Percentiles rank a stretch among this genome's conserved stretches.
phyloP scores from a whole-genome alignment of 1,140 invertebrate genomes.

The Cheumatopsyche charites region DNA sequence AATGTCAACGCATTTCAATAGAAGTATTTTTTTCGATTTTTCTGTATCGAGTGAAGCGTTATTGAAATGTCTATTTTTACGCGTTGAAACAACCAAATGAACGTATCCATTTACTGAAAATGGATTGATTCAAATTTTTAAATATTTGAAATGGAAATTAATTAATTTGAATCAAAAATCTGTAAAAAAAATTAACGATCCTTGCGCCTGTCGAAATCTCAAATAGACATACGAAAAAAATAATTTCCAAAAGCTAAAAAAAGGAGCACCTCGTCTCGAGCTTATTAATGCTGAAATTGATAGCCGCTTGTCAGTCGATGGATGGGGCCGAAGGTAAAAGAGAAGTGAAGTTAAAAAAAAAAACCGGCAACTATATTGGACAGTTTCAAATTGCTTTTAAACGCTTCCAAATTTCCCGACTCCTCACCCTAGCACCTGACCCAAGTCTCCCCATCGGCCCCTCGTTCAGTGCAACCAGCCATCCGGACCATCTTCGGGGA shows the following conservation, averaged over 20 bases:
- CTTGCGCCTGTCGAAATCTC: no score
- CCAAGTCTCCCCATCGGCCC: slow-evolving; percentile 1
- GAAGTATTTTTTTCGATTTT: slow-evolving; percentile 2
- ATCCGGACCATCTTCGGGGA: slow-evolving; percentile 4
- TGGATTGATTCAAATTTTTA: no score
- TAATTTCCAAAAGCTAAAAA: no score
- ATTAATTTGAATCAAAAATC: no score
- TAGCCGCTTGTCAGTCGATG: slow-evolving; percentile 3
- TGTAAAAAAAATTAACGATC: no score
- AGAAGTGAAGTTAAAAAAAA: no score
- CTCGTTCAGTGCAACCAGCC: not conserved
- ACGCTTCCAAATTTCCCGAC: slow-evolving; percentile 34
- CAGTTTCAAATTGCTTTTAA: slow-evolving; percentile 39
- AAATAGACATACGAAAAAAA: no score
- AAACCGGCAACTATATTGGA: slow-evolving; percentile 32
- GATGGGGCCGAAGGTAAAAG: slow-evolving; percentile 4
- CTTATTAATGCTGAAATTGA: slow-evolving; percentile 28
- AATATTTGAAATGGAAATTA: no score
- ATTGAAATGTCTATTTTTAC: no score
- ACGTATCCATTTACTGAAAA: no score
- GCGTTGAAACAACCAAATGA: no score
- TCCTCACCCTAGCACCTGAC: slow-evolving; percentile 11
- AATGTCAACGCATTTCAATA: not conserved
- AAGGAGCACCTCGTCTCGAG: slow-evolving; percentile 2
- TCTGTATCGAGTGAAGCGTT: not conserved